Percentiles rank a stretch among this genome's conserved stretches.
phyloP scores from a whole-genome alignment of 2,113 vertebrate genomes.

The Todiramphus chloris region DNA sequence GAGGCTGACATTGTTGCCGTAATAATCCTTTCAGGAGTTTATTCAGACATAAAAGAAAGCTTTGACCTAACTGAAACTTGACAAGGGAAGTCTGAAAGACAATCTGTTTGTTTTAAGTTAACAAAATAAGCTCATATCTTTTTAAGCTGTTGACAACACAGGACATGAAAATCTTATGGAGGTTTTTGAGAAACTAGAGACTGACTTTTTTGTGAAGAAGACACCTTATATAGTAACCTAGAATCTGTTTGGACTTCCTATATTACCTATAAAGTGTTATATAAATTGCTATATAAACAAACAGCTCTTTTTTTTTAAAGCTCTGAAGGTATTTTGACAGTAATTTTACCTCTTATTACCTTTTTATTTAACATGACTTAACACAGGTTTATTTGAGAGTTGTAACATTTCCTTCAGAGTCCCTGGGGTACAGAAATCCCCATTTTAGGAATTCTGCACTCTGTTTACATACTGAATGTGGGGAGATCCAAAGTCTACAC shows the following conservation, averaged over 20 bases:
- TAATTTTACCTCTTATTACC: neutral
- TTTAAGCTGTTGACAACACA: neutral
- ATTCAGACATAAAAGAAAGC: constrained; percentile 4
- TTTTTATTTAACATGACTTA: neutral
- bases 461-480: neutral
- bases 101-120: constrained; percentile 7
- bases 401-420: neutral
- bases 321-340: neutral
- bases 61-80: constrained; percentile 1
- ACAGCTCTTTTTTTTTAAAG: neutral
- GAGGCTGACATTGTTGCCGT: neutral
- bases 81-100: neutral
- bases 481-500: constrained; percentile 19
- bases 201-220: neutral
- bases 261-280: neutral
- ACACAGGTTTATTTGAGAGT: neutral
- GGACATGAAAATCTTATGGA: neutral
- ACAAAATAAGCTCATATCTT: neutral
- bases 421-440: neutral
- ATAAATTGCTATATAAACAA: neutral
- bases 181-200: neutral
- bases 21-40: constrained; percentile 17
- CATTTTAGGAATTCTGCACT: constrained; percentile 22
- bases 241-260: neutral
- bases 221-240: neutral